Evolutionary conservation across 2,113 vertebrate species (phyloP).

Genomic region (Dipodomys merriami): DNA sequence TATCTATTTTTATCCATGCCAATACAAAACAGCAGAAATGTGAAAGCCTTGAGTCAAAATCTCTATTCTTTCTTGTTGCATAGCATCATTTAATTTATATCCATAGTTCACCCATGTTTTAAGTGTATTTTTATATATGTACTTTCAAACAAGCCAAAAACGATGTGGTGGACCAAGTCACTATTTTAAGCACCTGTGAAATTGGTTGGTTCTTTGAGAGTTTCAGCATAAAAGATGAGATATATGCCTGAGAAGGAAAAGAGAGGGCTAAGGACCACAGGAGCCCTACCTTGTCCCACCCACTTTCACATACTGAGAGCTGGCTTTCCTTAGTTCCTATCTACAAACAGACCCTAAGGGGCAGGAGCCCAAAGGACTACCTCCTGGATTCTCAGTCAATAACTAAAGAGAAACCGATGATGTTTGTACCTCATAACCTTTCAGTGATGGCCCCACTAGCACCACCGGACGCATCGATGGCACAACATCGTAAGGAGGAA

Average conservation of each 20-base stretch:
- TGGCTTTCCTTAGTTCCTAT: not conserved
- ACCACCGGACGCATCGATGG: constrained; percentile 99
- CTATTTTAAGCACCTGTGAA: not conserved
- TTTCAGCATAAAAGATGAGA: not conserved
- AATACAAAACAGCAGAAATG: not conserved
- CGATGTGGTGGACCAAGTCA: not conserved
- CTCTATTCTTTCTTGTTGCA: not conserved
- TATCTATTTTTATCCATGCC: not conserved
- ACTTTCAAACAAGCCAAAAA: constrained; percentile 40
- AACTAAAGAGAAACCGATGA: not conserved
- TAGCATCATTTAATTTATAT: not conserved
- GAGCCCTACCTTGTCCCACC: not conserved
- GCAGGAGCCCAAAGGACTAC: not conserved
- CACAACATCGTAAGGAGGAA: constrained; percentile 98
- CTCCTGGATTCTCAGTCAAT: not conserved
- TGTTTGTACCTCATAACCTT: constrained; percentile 96
- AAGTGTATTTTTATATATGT: not conserved
- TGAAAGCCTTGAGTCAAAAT: not conserved
- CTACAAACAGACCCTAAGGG: not conserved
- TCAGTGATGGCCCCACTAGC: constrained; percentile 97
- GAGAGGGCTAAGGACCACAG: not conserved
- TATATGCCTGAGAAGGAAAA: not conserved
- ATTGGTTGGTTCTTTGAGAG: not conserved
- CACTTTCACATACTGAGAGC: not conserved
- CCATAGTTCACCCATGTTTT: constrained; percentile 1